These are phyloP conservation scores for Agrochola lota DNA, from an alignment of 2,888 invertebrate genomes.

Conservation along the genomic window DNA sequence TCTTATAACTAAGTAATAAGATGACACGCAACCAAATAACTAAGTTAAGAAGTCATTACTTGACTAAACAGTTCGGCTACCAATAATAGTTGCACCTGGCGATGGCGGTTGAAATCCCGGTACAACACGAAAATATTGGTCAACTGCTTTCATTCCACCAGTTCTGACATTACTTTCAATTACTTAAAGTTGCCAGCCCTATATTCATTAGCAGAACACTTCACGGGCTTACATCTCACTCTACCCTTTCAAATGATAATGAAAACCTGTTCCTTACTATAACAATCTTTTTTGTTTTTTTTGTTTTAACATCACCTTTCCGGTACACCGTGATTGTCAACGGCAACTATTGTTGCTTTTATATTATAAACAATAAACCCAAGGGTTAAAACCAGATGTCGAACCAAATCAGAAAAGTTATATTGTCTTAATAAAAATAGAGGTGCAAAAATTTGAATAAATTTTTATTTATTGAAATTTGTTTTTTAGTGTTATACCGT, in stretches of 20 bases:
- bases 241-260: constrained; percentile 88
- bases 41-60: too few species aligned
- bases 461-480: constrained; percentile 79
- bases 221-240: constrained; percentile 87
- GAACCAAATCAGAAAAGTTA: constrained; percentile 71
- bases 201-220: constrained; percentile 76
- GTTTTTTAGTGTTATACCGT: constrained; percentile 77
- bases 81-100: too few species aligned
- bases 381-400: constrained; percentile 85
- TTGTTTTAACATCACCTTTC: constrained; percentile 85
- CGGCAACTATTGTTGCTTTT: constrained; percentile 82
- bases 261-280: constrained; percentile 86
- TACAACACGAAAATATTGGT: not conserved
- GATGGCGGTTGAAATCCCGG: too few species aligned
- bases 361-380: constrained; percentile 82
- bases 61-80: too few species aligned
- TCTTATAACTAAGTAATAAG: too few species aligned
- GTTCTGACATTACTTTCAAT: not conserved
- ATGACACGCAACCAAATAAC: too few species aligned
- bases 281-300: constrained; percentile 84
- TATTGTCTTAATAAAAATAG: constrained; percentile 86
- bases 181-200: constrained; percentile 75
- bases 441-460: constrained; percentile 82
- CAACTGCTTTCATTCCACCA: not conserved
- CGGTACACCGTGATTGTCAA: constrained; percentile 87